Conservation (phyloP, 2,797 vertebrate genomes). For the Coilia nasus region DNA sequence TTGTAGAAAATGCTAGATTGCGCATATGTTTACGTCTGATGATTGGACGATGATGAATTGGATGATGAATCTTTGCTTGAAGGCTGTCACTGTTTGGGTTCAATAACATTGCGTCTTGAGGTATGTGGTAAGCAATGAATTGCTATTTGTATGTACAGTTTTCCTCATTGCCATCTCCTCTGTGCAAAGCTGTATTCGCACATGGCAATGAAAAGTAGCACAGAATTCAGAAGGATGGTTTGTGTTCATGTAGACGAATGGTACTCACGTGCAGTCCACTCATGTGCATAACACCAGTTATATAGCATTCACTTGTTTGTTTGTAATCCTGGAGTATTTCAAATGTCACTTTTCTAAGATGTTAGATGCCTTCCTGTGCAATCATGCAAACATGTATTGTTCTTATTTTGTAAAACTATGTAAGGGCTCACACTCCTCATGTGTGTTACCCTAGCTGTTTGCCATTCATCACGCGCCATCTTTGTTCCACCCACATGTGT, state of each 20-base stretch:
- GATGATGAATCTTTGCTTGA: too few species aligned
- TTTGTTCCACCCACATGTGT: conserved; percentile 56
- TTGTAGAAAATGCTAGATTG: too few species aligned
- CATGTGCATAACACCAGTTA: background rate
- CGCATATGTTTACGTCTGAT: too few species aligned
- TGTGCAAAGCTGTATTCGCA: background rate
- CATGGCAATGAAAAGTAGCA: background rate
- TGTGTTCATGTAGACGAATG: background rate
- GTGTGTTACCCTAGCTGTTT: background rate
- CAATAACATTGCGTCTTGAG: too few species aligned
- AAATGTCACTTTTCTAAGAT: background rate
- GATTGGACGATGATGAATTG: too few species aligned
- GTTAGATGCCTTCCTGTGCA: background rate
- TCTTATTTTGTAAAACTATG: background rate
- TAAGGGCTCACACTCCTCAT: background rate
- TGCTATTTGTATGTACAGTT: background rate
- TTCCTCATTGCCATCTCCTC: background rate
- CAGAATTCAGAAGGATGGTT: background rate
- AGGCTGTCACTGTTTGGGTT: too few species aligned
- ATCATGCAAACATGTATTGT: background rate
- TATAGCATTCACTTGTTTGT: background rate
- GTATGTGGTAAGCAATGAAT: background rate
- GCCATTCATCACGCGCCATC: background rate
- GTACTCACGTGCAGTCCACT: too few species aligned
- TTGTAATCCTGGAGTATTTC: background rate